Base-by-base conservation (phyloP, 2,797 vertebrate genomes). In the Atherinosoma microstoma region DNA sequence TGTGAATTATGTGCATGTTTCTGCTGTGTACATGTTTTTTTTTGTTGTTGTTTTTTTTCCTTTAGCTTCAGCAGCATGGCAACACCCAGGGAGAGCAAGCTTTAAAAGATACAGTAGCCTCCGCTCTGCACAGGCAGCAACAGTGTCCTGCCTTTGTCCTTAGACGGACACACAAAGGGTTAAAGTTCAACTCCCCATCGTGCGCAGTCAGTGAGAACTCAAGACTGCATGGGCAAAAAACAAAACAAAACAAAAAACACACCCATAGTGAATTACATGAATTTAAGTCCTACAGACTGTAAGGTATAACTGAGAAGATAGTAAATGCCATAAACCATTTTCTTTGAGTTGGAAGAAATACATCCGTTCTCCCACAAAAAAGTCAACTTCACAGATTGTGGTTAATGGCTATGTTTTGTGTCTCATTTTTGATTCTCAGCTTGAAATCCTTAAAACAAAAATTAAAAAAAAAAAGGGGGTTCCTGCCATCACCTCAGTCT, bases 341-440 rank as follows among this genome's bases (percentile, higher is more conserved):
- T 83, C 78, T 85, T 87, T 76, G 70, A 81, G 67, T 89, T 84
- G 70, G 42, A 68, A 67, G 82, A 80, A 89, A 54, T 57, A 73
- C 88, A 88, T 87, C 72, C 78, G 77, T 86, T 92, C 80, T 91
- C 88, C 86, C 82, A 76, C 78, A 73, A 76, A 79, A 71, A 69
- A 54, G 67, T 76, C 60, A 80, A 85, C 88, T 91, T 93, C 91
- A 93, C 91, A 94, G 90, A 90, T 89, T 88, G 88, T 90, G 88
- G 91, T 90, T 87, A 87, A 94, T 94, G 93, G 94, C 92, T 93
- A 90, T 90, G 87, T 81, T 90, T 87, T 89, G 84, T 76, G 84
- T 93, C 80, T 83, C 69, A 84, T 84, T 89, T 94, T 92, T 93
- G 94, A 95, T 95, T 96, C 89, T 94, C 91, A 92, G 92, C 93